Base-by-base conservation (phyloP, 2,888 invertebrate species). In the Temnothorax rugatulus region DNA sequence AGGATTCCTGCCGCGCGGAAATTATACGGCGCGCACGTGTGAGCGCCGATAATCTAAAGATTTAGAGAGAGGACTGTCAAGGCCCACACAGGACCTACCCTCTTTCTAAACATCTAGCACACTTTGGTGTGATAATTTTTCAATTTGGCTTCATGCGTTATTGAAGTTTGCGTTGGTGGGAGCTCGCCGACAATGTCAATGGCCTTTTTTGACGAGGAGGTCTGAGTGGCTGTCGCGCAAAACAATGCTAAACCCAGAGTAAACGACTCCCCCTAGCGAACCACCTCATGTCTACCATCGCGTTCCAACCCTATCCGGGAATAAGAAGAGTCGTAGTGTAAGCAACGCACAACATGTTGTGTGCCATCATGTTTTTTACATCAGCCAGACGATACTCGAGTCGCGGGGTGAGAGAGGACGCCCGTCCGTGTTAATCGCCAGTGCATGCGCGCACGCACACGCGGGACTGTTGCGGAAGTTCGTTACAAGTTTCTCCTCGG, bases 41-140 rank as follows among this genome's bases (percentile, higher is more conserved):
- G 44, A 77, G 13, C 41, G 18, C 15, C 64, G 21, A 64, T n/a
- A n/a, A n/a, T 29, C 29, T 11, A 47, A 66, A 66, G 44, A 66
- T 66, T 66, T 64, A 21, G 21, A 64, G n/a, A 41, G 15, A 64
- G 13, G 2, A 38, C n/a, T 11, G n/a, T 9, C 38, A 38, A 38
- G 82, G 47, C 59, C 69, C 34, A 18, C 34, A 18, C 29, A 29
- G 59, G n/a, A 57, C 44, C 7, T 82, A 88, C 91, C 91, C 91
- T 90, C 91, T 90, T 79, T 92, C 88, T 83, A 91, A 92, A 91
- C 87, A 90, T 86, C 85, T 64, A 75, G 64, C 84, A 57, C 86
- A 91, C 91, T 92, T 92, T 92, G 93, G 94, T 93, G 94, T 94
- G 94, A 94, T 94, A 94, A 94, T 94, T 94, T 94, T 94, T 94